A percentile compares a stretch with the other conserved stretches of the same genome.
Evolutionary conservation across 2,888 invertebrate species (phyloP).

Genomic region (Blastobasis adustella): DNA sequence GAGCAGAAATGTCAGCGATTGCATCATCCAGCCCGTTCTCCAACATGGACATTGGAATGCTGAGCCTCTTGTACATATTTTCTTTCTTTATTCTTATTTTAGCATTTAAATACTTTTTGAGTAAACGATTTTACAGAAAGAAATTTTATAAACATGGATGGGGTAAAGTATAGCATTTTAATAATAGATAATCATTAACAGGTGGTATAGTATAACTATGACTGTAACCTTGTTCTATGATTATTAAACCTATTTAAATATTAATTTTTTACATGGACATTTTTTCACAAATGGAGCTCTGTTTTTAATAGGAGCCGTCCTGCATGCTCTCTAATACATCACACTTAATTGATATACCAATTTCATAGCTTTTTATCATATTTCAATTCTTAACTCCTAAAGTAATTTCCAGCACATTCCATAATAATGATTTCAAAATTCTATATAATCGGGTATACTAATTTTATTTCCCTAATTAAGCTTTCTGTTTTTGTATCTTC

Average conservation of each 20-base stretch:
- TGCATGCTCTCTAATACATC: no score
- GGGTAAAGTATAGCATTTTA: conserved; percentile 78
- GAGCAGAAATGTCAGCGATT: conserved; percentile 29
- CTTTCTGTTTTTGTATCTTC: no score
- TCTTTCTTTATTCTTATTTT: conserved; percentile 84
- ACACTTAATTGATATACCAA: no score
- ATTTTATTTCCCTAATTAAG: no score
- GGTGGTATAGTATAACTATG: background rate
- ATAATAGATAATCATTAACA: conserved; percentile 7
- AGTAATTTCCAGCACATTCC: no score
- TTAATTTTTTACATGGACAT: no score
- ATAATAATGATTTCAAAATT: no score
- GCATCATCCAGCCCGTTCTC: conserved; percentile 71
- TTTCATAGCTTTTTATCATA: background rate
- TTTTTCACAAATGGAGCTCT: no score
- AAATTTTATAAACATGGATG: conserved; percentile 82
- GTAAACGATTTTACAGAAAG: conserved; percentile 81
- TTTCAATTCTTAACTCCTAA: no score
- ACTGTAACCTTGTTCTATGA: background rate
- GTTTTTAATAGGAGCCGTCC: no score
- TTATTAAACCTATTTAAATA: background rate
- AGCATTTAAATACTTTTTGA: conserved; percentile 84
- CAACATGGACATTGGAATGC: conserved; percentile 83
- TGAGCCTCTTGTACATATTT: conserved; percentile 83
- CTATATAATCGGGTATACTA: no score